These are phyloP conservation scores for Hanleya hanleyi DNA, from an alignment of 2,888 invertebrate species.

Conservation along the genomic window DNA sequence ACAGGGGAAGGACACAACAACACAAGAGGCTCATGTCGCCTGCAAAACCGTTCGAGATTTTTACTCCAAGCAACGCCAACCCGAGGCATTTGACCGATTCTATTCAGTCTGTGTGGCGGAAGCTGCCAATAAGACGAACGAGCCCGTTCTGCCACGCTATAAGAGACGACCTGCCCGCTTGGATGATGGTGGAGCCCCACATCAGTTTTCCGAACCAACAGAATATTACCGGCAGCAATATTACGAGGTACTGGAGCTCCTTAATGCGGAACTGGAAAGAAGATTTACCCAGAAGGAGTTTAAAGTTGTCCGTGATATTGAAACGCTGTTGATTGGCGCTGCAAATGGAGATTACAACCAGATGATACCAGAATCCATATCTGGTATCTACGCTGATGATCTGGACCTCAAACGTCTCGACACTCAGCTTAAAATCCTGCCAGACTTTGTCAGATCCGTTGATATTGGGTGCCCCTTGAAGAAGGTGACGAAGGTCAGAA, in stretches of 20 bases:
- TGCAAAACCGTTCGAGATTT: neutral
- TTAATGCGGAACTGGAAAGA: conserved; percentile 13
- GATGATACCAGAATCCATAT: conserved; percentile 10
- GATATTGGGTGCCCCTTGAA: no score
- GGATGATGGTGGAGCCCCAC: conserved; percentile 18
- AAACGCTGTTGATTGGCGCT: conserved; percentile 18
- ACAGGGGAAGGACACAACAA: conserved; percentile 23
- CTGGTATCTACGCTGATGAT: conserved; percentile 17
- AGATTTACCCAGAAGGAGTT: conserved; percentile 19
- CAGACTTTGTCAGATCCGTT: conserved; percentile 12
- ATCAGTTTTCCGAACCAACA: conserved; percentile 7
- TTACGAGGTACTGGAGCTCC: conserved; percentile 20
- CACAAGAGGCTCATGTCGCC: conserved; percentile 16
- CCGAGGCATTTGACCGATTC: conserved; percentile 18
- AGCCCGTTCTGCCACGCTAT: conserved; percentile 15
- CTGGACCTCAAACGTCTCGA: conserved; percentile 7
- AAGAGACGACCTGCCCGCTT: conserved; percentile 9
- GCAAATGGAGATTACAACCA: conserved; percentile 13
- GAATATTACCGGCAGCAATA: conserved; percentile 22
- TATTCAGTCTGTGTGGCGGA: conserved; percentile 5
- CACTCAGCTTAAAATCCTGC: conserved; percentile 10
- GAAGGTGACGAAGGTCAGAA: no score
- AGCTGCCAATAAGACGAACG: conserved; percentile 14
- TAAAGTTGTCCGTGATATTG: conserved; percentile 13
- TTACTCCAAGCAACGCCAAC: conserved; percentile 17